These are phyloP conservation scores for Abrostola tripartita DNA, from an alignment of 2,888 invertebrate genomes.

Conservation along the genomic window DNA sequence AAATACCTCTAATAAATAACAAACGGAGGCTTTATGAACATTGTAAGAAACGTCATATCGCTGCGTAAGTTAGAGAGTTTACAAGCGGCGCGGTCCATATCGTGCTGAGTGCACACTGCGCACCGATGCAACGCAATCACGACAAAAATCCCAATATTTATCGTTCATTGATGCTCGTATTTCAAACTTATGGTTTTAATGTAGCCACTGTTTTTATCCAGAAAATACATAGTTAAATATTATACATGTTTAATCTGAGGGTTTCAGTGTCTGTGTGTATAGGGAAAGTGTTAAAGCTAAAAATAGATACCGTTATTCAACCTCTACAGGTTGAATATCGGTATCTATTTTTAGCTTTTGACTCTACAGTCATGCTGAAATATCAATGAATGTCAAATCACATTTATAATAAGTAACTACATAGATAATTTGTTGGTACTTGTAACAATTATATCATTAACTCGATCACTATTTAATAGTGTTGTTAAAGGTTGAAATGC, in stretches of 20 bases:
- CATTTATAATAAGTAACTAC: too few species aligned
- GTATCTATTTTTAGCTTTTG: too few species aligned
- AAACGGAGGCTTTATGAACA: slow-evolving; percentile 30
- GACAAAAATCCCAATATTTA: slow-evolving; percentile 39
- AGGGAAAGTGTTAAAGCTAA: slow-evolving; percentile 30
- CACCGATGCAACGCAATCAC: slow-evolving; percentile 16
- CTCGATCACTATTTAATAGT: too few species aligned
- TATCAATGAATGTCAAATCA: too few species aligned
- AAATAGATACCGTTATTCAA: too few species aligned
- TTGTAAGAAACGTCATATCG: slow-evolving; percentile 24
- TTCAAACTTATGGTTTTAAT: slow-evolving; percentile 26
- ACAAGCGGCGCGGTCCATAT: slow-evolving; percentile 16
- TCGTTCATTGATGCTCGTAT: slow-evolving; percentile 23
- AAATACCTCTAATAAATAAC: slow-evolving; percentile 33
- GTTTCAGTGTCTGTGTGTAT: slow-evolving; percentile 26
- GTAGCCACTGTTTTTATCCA: slow-evolving; percentile 25
- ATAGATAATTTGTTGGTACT: too few species aligned
- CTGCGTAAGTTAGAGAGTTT: slow-evolving; percentile 38
- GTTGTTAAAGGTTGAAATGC: slow-evolving; percentile 10
- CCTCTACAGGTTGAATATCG: too few species aligned
- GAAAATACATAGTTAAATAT: slow-evolving; percentile 26
- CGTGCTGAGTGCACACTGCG: slow-evolving; percentile 21
- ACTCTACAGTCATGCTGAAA: too few species aligned
- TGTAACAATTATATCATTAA: not conserved
- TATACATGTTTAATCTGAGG: slow-evolving; percentile 28